These are phyloP conservation scores for Blastomussa wellsi DNA, from an alignment of 92 coral and sea anemone species.

Conservation along the genomic window DNA sequence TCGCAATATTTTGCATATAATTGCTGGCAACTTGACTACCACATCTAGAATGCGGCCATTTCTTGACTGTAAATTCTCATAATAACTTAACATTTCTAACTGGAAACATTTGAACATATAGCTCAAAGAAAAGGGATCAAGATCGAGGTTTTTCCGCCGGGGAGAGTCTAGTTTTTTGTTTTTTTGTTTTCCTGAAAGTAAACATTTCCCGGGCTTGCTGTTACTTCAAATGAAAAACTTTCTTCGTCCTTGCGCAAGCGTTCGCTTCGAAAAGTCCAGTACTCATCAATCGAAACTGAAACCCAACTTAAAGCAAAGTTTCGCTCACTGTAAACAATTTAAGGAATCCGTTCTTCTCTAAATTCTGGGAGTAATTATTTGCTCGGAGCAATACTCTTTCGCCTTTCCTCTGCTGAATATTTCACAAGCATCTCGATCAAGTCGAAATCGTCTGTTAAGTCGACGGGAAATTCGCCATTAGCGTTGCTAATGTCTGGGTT, in stretches of 20 bases:
- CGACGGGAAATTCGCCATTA: conserved; percentile 83
- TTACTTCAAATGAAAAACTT: neutral
- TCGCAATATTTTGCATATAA: conserved; percentile 27
- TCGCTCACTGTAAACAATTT: neutral
- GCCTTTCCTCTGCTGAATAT: conserved; percentile 78
- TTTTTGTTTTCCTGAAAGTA: neutral
- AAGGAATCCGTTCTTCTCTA: conserved; percentile 6
- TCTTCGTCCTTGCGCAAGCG: neutral
- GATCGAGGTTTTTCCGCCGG: neutral
- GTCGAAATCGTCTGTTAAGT: conserved; percentile 95
- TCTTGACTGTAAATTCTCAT: neutral
- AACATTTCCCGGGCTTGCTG: conserved; percentile 1
- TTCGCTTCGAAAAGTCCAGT: neutral
- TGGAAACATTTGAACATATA: neutral
- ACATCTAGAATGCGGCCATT: neutral
- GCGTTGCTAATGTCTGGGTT: conserved; percentile 83
- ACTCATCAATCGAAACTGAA: neutral
- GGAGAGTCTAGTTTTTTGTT: neutral
- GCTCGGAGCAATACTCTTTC: conserved; percentile 61
- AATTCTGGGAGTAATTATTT: conserved; percentile 9
- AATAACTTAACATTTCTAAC: neutral
- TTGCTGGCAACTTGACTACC: neutral
- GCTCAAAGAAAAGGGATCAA: neutral
- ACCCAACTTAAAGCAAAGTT: neutral
- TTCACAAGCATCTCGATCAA: conserved; percentile 84